Conservation (phyloP, 1,140 invertebrate genomes). For the Notospermus geniculatus region DNA sequence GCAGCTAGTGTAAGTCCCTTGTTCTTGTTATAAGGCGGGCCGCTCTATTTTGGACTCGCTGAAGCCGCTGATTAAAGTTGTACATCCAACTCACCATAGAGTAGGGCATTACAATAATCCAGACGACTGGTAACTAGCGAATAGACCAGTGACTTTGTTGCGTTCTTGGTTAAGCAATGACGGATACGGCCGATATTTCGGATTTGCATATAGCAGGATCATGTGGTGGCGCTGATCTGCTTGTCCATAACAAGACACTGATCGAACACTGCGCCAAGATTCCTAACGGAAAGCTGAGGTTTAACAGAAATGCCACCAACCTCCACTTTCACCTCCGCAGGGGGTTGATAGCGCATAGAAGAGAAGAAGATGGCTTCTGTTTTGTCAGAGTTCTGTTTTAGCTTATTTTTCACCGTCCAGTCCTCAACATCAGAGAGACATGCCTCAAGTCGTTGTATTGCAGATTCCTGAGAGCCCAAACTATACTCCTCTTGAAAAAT, state of each 20-base stretch:
- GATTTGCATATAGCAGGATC: neutral
- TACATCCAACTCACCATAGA: neutral
- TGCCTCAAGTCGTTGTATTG: too few species aligned
- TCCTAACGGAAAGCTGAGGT: neutral
- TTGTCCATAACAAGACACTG: neutral
- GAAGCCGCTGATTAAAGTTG: neutral
- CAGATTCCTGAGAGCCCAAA: too few species aligned
- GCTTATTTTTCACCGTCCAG: too few species aligned
- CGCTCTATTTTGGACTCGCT: slow-evolving; percentile 1
- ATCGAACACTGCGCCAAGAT: neutral
- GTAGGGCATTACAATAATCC: slow-evolving; percentile 7
- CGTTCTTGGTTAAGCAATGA: neutral
- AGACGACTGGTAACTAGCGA: neutral
- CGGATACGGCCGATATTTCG: slow-evolving; percentile 5
- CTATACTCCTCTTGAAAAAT: too few species aligned
- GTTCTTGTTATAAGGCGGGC: slow-evolving; percentile 17
- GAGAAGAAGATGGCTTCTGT: too few species aligned
- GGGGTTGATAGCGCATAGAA: too few species aligned
- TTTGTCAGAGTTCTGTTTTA: too few species aligned
- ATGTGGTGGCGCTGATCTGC: neutral
- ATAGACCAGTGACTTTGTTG: neutral
- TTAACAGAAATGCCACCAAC: too few species aligned
- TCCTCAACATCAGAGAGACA: too few species aligned
- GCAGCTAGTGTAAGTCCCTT: slow-evolving; percentile 9
- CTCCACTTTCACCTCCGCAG: too few species aligned